Evolutionary conservation across 53 echinoderm and acorn worm genomes (phyloP), one percentile per base, ranked within the genome.

Genomic region (Hippasteria phrygiana): DNA sequence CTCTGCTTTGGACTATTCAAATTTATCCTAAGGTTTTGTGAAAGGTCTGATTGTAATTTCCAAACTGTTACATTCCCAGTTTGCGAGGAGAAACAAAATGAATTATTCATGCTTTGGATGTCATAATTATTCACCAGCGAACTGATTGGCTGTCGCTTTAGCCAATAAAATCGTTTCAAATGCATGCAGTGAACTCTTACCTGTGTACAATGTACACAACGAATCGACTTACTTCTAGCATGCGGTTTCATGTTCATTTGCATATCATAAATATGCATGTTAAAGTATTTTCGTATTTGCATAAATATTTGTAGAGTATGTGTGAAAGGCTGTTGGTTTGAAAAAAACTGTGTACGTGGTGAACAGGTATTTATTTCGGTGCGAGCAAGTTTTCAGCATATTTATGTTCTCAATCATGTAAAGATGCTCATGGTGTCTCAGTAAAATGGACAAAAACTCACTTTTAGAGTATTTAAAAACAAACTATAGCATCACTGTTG

Each of bases 391-490:
- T 85, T 71, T 71, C 69, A n/a, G 54, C 70, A 22, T 85, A 85
- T 85, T 85, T 85, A 85, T 46, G 85, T 71, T 71, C 13, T 13
- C 71, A 75, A 85, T 85, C 85, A 85, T 85, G 85, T 85, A 3
- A 70, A 71, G 71, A 64, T 41, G 12, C 38, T 43, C 46, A 35
- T 41, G 6, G 83, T 32, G 45, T 65, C 65, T 41, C 66, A 51
- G 34, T 28, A 31, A 76, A 76, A 48, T n/a, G 36, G 32, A 28
- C 24, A 67, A 65, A 45, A 43, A 10, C 85, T 85, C 85, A 69
- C 64, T 69, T 85, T 85, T 70, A 16, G 85, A 85, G 85, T 85
- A 85, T 85, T 85, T 85, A 85, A 71, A 53, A 71, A 85, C 11
- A n/a, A n/a, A n/a, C n/a, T n/a, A n/a, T 36, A 34, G 22, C 14